These are phyloP conservation scores for Lagorchestes hirsutus DNA, from an alignment of 2,797 vertebrate genomes.

Conservation along the genomic window DNA sequence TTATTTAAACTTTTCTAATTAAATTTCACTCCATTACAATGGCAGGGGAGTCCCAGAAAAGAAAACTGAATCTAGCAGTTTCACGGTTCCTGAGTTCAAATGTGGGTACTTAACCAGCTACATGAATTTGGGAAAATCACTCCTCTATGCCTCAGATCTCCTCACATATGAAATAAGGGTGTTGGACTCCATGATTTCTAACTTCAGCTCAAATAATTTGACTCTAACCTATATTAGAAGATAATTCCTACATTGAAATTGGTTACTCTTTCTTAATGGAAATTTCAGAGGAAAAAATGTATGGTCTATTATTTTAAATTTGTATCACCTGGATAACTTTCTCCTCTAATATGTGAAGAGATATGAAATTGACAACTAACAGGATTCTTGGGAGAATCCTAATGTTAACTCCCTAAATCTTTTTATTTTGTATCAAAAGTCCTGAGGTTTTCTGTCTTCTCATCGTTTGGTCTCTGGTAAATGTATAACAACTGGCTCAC, in stretches of 20 bases:
- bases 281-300: neutral
- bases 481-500: neutral
- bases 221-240: neutral
- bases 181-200: neutral
- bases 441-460: neutral
- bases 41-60: neutral
- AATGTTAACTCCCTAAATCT: neutral
- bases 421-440: neutral
- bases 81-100: neutral
- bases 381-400: neutral
- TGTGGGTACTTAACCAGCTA: slow-evolving; percentile 33
- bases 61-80: neutral
- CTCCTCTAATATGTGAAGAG: neutral
- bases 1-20: neutral
- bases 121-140: slow-evolving; percentile 26
- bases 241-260: neutral
- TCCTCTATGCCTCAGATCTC: slow-evolving; percentile 6
- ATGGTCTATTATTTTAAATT: neutral
- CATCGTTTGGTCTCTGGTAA: neutral
- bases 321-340: neutral
- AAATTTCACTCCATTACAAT: neutral
- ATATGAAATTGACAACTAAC: neutral
- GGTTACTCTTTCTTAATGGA: neutral
- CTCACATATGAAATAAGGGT: neutral
- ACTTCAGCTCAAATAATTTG: neutral